Conservation (phyloP, 1,140 invertebrate genomes). For the Drosophila parabipectinata region DNA sequence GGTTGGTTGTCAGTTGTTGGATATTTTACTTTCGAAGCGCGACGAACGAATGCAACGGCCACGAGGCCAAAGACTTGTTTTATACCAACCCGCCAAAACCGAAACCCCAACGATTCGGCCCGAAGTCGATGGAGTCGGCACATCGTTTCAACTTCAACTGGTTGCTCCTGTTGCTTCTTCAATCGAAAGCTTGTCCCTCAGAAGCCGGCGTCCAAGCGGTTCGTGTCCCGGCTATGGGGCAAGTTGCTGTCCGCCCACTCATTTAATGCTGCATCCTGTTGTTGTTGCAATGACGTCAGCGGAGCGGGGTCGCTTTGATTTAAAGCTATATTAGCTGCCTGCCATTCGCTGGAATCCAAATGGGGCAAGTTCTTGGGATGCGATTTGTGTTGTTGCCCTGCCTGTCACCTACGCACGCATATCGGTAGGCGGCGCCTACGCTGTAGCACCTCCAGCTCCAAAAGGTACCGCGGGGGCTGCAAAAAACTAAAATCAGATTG, state of each 20-base stretch:
- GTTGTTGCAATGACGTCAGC: conserved; percentile 58
- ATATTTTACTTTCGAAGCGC: conserved; percentile 63
- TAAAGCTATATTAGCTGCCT: conserved; percentile 61
- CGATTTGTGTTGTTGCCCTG: conserved; percentile 27
- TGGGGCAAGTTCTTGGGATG: conserved; percentile 25
- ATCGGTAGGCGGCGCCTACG: conserved; percentile 68
- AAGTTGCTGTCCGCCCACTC: conserved; percentile 49
- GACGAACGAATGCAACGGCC: conserved; percentile 65
- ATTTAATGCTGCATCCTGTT: conserved; percentile 20
- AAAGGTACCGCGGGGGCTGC: neutral
- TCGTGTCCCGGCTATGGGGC: conserved; percentile 33
- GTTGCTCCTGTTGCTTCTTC: conserved; percentile 73
- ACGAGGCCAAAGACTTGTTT: conserved; percentile 59
- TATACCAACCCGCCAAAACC: conserved; percentile 60
- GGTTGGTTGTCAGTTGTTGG: conserved; percentile 29
- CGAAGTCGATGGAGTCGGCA: conserved; percentile 12
- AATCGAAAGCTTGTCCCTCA: conserved; percentile 47
- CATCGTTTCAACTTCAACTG: conserved; percentile 66
- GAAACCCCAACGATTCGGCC: conserved; percentile 22
- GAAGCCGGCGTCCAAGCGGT: conserved; percentile 32
- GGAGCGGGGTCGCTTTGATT: conserved; percentile 56
- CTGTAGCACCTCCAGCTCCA: neutral
- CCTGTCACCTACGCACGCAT: conserved; percentile 59
- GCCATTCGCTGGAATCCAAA: conserved; percentile 67
- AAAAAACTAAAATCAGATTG: neutral